Conservation (phyloP, 2,888 invertebrate genomes). For the Acanthosepion pharaonis region DNA sequence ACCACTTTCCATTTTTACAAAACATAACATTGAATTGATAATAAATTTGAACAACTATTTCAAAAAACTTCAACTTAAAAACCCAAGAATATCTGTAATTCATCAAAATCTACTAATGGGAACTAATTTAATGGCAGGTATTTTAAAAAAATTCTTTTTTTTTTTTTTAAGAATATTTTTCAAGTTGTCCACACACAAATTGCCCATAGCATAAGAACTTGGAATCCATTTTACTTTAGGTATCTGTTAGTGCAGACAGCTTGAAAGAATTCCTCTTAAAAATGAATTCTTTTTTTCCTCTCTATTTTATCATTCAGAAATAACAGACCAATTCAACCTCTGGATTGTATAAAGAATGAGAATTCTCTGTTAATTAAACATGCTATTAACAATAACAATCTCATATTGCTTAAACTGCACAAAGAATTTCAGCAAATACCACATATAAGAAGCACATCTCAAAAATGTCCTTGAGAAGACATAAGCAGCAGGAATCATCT, state of each 20-base stretch:
- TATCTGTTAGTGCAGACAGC: neutral
- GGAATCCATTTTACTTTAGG: neutral
- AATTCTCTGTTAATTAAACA: neutral
- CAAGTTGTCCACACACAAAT: neutral
- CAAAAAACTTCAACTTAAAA: neutral
- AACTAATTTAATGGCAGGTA: neutral
- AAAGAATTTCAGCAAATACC: neutral
- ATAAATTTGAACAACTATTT: neutral
- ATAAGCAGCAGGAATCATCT: conserved; percentile 2
- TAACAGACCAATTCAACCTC: neutral
- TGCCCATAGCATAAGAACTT: neutral
- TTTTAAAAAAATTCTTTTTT: too few relatives aligned
- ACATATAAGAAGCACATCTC: neutral
- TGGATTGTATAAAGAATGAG: neutral
- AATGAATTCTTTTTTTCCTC: neutral
- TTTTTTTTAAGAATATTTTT: neutral
- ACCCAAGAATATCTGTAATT: neutral
- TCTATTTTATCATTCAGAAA: neutral
- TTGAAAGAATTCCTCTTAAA: neutral
- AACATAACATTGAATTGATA: too few relatives aligned
- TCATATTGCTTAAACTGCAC: neutral
- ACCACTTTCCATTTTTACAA: too few relatives aligned
- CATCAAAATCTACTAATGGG: neutral
- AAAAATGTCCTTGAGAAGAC: conserved; percentile 2
- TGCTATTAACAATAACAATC: neutral